Conservation (phyloP, 1,140 invertebrate genomes). For the Antheraea pernyi region DNA sequence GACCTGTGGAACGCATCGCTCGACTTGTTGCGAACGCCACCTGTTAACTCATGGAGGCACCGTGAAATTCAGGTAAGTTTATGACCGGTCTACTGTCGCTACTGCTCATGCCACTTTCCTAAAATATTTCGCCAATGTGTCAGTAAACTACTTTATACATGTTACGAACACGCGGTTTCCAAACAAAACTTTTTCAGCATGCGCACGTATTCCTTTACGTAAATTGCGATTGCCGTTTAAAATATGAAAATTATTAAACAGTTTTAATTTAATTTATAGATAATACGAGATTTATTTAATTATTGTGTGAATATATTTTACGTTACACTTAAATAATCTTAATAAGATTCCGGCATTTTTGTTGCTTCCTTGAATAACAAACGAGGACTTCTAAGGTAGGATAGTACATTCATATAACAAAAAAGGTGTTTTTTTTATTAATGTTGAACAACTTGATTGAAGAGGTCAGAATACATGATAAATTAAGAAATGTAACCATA, state of each 20-base stretch:
- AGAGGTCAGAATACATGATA: no score
- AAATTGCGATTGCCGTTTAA: neutral
- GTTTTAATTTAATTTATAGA: neutral
- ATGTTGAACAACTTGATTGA: neutral
- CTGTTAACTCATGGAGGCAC: constrained; percentile 71
- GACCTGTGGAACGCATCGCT: constrained; percentile 52
- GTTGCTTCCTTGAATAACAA: neutral
- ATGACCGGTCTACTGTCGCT: neutral
- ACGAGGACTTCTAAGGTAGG: neutral
- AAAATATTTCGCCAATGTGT: neutral
- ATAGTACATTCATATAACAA: neutral
- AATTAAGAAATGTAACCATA: no score
- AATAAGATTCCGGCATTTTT: constrained; percentile 11
- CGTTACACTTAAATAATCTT: neutral
- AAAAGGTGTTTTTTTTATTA: no score
- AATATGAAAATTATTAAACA: neutral
- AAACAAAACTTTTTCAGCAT: neutral
- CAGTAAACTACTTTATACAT: neutral
- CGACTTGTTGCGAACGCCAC: constrained; percentile 71
- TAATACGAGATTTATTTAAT: neutral
- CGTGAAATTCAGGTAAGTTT: constrained; percentile 65
- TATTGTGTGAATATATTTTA: neutral
- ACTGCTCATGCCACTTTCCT: neutral
- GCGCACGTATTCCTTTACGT: neutral
- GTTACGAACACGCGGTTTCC: neutral